Base-by-base conservation (phyloP, 2,888 invertebrate genomes). In the Erebia epiphron region DNA sequence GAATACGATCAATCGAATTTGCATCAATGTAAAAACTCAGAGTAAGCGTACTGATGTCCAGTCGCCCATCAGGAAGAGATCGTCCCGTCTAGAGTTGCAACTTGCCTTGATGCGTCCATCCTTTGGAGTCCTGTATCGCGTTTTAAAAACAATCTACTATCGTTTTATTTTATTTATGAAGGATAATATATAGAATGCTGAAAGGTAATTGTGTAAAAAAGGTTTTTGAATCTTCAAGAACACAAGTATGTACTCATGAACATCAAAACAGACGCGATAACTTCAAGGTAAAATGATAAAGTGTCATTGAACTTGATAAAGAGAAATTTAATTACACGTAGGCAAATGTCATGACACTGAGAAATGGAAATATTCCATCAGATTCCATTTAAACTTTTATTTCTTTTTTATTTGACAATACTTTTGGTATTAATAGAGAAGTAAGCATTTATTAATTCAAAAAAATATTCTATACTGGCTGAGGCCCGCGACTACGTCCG, bases 281-380 rank as follows among this genome's bases (percentile, higher is more conserved):
- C 77, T 85, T 85, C 92, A 92, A 92, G 92, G 92, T 79, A 80
- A 90, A 81, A 79, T 79, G 91, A 91, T 92, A 87, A 90, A 83
- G 79, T 82, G 91, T 89, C 87, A 84, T 80, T 88, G 89, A 91
- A 90, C 92, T 87, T 88, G 86, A 88, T 88, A 87, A 86, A 83
- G 79, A 81, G 77, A 83, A 84, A 83, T 83, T 83, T 73, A 77
- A 79, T 73, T 75, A 74, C 75, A 77, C 75, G 78, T 78, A 77
- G 68, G 72, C 77, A 72, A 65, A 18, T 62, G 41, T 65, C 43
- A 43, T 54, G 54, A 65, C 43, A 65, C 52, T 67, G 71, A 60
- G 73, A 68, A 71, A 67, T 52, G 21, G 52, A 74, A 76, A 77
- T 76, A 64, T 73, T 76, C 75, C 72, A 74, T 71, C 72, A 67